Evolutionary conservation across 2,113 vertebrate genomes (phyloP).

Genomic region (Myodes glareolus): DNA sequence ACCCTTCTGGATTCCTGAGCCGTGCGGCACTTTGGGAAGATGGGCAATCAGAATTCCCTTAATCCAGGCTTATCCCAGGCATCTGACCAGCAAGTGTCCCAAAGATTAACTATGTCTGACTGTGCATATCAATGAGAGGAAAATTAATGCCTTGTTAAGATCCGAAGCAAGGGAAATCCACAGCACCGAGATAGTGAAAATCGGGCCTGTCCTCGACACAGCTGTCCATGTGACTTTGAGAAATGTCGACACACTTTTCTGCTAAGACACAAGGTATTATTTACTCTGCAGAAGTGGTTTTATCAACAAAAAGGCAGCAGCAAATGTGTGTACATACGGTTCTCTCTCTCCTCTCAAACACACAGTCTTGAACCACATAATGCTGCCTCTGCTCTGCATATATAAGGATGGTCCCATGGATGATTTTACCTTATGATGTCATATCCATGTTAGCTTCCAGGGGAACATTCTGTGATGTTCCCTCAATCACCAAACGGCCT

Average conservation of each 20-base stretch:
- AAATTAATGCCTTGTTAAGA: conserved; percentile 75
- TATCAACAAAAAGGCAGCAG: neutral
- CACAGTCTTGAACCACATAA: neutral
- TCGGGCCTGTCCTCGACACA: neutral
- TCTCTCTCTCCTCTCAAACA: neutral
- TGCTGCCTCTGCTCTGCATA: neutral
- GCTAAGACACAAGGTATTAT: neutral
- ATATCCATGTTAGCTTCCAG: neutral
- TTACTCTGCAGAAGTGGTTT: neutral
- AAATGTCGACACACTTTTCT: neutral
- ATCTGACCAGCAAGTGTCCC: conserved; percentile 76
- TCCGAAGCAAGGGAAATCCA: conserved; percentile 68
- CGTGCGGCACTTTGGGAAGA: conserved; percentile 53
- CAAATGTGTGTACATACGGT: neutral
- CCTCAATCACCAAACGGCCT: neutral
- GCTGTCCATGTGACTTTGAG: neutral
- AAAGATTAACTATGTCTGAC: conserved; percentile 83
- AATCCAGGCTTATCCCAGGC: conserved; percentile 72
- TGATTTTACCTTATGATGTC: neutral
- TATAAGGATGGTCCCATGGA: neutral
- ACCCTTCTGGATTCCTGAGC: neutral
- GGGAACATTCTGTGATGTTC: neutral
- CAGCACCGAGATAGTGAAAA: neutral
- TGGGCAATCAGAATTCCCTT: conserved; percentile 70
- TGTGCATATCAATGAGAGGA: conserved; percentile 80